Conservation (phyloP, 2,888 invertebrate species). For the Drosophila heteroneura region DNA sequence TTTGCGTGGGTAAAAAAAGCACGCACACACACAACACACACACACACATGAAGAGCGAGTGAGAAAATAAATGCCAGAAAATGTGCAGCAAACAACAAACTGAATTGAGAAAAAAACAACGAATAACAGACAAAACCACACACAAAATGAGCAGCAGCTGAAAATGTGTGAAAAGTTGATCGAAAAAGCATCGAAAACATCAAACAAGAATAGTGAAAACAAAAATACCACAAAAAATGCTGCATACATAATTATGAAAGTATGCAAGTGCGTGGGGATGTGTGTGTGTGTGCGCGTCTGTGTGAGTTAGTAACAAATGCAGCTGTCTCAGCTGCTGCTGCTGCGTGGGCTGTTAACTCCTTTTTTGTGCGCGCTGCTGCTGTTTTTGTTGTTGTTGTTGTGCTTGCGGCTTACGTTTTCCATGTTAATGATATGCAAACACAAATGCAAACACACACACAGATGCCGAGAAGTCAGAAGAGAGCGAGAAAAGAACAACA, state of each 20-base stretch:
- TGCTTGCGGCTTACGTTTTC: conserved; percentile 60
- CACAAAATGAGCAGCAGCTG: conserved; percentile 42
- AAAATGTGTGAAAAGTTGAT: conserved; percentile 59
- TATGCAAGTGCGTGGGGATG: conserved; percentile 54
- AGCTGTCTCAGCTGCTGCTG: conserved; percentile 45
- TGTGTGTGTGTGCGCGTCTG: conserved; percentile 4
- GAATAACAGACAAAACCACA: conserved; percentile 21
- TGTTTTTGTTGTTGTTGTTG: neutral
- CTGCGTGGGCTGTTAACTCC: conserved; percentile 68
- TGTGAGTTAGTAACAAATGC: conserved; percentile 25
- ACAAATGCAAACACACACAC: conserved; percentile 51
- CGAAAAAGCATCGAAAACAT: conserved; percentile 69
- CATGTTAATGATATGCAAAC: conserved; percentile 77
- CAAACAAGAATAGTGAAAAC: conserved; percentile 49
- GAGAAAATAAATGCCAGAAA: conserved; percentile 29
- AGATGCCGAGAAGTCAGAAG: conserved; percentile 58
- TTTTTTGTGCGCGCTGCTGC: conserved; percentile 32
- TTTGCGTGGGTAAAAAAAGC: conserved; percentile 54
- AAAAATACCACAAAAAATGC: conserved; percentile 22
- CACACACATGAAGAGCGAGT: neutral
- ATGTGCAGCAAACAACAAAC: conserved; percentile 48
- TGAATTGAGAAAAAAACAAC: conserved; percentile 6
- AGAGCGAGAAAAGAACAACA: conserved; percentile 21
- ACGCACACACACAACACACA: conserved; percentile 22
- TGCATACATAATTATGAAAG: conserved; percentile 52